Evolutionary conservation across 2,888 invertebrate genomes (phyloP).

Genomic region (Drosophila merina): DNA sequence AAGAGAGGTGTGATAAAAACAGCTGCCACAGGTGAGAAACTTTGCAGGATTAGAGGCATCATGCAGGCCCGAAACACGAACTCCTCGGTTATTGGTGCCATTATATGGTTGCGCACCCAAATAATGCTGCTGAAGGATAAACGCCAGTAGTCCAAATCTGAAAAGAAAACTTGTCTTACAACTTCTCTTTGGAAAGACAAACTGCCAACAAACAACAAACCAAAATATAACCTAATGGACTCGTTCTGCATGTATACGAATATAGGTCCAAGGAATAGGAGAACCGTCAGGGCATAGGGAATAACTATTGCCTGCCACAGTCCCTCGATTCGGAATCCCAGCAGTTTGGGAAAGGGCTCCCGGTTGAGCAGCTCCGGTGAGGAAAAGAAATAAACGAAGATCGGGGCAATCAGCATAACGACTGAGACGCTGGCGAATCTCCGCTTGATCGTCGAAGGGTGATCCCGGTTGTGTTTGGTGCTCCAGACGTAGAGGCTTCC

Average conservation of each 20-base stretch:
- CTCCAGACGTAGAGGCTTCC: constrained; percentile 95
- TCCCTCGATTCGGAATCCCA: constrained; percentile 91
- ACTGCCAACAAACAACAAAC: constrained; percentile 83
- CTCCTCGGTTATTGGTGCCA: constrained; percentile 97
- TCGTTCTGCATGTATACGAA: constrained; percentile 89
- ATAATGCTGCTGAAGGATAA: constrained; percentile 89
- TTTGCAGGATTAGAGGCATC: constrained; percentile 94
- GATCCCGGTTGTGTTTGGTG: constrained; percentile 91
- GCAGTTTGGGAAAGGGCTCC: constrained; percentile 87
- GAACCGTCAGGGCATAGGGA: constrained; percentile 91
- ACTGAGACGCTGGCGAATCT: constrained; percentile 93
- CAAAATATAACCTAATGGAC: constrained; percentile 88
- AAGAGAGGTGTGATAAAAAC: constrained; percentile 94
- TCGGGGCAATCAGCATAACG: constrained; percentile 92
- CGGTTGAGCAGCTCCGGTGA: constrained; percentile 86
- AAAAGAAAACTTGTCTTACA: constrained; percentile 7
- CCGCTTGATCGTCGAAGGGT: constrained; percentile 93
- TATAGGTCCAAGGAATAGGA: constrained; percentile 93
- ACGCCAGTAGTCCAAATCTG: constrained; percentile 90
- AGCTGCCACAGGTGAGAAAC: constrained; percentile 89
- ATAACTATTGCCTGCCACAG: constrained; percentile 89
- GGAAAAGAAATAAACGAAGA: constrained; percentile 90
- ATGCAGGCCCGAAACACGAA: constrained; percentile 98
- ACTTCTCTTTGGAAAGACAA: neutral
- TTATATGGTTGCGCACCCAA: constrained; percentile 94